Evolutionary conservation across 1,140 invertebrate species (phyloP).

Genomic region (Drosophila repletoides): DNA sequence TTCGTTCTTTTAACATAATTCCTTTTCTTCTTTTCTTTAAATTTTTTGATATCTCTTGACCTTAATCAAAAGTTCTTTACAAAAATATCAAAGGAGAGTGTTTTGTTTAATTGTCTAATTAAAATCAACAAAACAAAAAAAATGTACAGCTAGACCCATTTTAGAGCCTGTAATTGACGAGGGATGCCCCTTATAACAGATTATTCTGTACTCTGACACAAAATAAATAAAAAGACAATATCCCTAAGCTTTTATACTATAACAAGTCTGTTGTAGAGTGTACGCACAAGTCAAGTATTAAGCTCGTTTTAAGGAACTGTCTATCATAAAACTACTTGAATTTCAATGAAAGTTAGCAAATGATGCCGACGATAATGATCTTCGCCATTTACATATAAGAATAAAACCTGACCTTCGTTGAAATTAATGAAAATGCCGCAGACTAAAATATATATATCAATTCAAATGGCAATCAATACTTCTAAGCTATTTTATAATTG

Average conservation of each 20-base stretch:
- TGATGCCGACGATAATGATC: no score
- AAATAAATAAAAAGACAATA: constrained; percentile 12
- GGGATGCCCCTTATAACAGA: neutral
- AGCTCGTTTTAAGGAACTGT: constrained; percentile 9
- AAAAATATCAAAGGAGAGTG: constrained; percentile 16
- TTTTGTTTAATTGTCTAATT: constrained; percentile 39
- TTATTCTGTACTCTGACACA: no score
- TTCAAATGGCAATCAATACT: neutral
- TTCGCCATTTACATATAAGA: no score
- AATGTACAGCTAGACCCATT: neutral
- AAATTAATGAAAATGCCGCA: constrained; percentile 1
- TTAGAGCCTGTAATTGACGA: constrained; percentile 15
- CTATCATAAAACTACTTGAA: constrained; percentile 8
- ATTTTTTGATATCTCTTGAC: constrained; percentile 51
- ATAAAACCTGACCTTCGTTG: no score
- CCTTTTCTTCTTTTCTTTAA: no score
- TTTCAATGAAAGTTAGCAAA: constrained; percentile 25
- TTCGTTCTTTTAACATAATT: no score
- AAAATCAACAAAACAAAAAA: constrained; percentile 15
- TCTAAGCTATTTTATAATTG: no score
- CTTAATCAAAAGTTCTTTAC: constrained; percentile 36
- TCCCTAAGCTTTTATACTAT: neutral
- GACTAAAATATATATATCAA: constrained; percentile 4
- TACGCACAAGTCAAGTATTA: constrained; percentile 3
- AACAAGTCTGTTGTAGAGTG: neutral